Conservation (phyloP, 2,888 invertebrate genomes). For the Mythimna loreyi region DNA sequence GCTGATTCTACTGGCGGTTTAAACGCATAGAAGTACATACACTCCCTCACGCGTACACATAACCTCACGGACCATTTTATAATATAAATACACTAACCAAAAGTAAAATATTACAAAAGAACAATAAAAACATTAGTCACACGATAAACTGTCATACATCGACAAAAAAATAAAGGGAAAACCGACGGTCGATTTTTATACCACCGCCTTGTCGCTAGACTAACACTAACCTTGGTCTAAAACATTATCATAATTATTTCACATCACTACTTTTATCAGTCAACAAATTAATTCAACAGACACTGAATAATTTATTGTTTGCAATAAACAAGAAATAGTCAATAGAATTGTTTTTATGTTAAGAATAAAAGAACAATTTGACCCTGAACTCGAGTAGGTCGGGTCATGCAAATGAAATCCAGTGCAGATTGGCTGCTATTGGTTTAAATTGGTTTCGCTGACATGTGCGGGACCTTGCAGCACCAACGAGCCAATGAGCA, state of each 20-base stretch:
- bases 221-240: constrained; percentile 21
- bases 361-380: constrained; percentile 24
- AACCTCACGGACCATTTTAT: neutral
- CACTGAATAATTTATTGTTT: constrained; percentile 26
- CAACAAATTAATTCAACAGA: constrained; percentile 31
- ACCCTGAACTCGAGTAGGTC: constrained; percentile 39
- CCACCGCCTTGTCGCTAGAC: neutral
- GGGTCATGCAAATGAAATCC: constrained; percentile 47
- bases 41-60: too few relatives aligned
- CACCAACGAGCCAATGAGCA: constrained; percentile 30
- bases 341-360: constrained; percentile 21
- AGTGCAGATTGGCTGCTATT: constrained; percentile 44
- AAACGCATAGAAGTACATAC: too few relatives aligned
- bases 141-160: constrained; percentile 10
- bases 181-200: constrained; percentile 6
- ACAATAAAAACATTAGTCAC: neutral
- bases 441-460: constrained; percentile 49
- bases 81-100: too few relatives aligned
- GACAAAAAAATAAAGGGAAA: neutral
- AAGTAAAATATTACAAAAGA: neutral
- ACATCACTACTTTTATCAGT: constrained; percentile 22
- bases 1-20: too few relatives aligned
- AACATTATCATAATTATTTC: constrained; percentile 36
- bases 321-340: constrained; percentile 22
- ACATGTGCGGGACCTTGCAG: constrained; percentile 45